Evolutionary conservation across 2,888 invertebrate genomes (phyloP).

Genomic region (Tinea semifulvella): DNA sequence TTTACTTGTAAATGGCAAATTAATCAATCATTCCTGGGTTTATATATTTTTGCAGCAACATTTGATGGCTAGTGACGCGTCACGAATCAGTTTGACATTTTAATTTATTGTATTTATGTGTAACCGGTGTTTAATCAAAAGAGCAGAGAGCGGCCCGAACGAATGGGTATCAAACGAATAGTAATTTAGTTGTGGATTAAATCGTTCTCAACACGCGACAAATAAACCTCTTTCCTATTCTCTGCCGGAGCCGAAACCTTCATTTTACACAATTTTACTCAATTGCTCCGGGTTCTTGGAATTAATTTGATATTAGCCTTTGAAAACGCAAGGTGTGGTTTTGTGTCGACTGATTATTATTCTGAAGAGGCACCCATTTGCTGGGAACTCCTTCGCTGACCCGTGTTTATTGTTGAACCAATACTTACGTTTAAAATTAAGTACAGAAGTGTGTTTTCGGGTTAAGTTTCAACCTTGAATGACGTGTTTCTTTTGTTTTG

Average conservation of each 20-base stretch:
- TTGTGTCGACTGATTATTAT: constrained; percentile 52
- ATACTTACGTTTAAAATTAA: constrained; percentile 37
- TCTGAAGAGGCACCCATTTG: constrained; percentile 40
- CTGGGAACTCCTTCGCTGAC: constrained; percentile 35
- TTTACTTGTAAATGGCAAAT: too few relatives aligned
- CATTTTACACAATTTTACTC: constrained; percentile 67
- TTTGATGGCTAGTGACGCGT: too few relatives aligned
- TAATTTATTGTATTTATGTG: neutral
- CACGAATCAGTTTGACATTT: too few relatives aligned
- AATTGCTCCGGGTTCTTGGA: constrained; percentile 62
- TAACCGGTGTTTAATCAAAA: constrained; percentile 30
- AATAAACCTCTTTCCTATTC: constrained; percentile 64
- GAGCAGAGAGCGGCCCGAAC: constrained; percentile 20
- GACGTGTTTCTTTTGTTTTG: constrained; percentile 25
- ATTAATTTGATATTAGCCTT: constrained; percentile 67
- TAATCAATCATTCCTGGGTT: too few relatives aligned
- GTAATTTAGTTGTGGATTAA: constrained; percentile 64
- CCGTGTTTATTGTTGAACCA: constrained; percentile 49
- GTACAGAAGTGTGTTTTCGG: too few relatives aligned
- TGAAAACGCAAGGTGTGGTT: constrained; percentile 65
- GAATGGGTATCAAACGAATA: constrained; percentile 62
- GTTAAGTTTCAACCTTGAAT: too few relatives aligned
- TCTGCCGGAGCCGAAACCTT: constrained; percentile 54
- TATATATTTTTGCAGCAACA: too few relatives aligned
- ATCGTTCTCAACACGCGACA: constrained; percentile 65